Evolutionary conservation across 2,888 invertebrate species (phyloP).

Genomic region (Latrodectus elegans): DNA sequence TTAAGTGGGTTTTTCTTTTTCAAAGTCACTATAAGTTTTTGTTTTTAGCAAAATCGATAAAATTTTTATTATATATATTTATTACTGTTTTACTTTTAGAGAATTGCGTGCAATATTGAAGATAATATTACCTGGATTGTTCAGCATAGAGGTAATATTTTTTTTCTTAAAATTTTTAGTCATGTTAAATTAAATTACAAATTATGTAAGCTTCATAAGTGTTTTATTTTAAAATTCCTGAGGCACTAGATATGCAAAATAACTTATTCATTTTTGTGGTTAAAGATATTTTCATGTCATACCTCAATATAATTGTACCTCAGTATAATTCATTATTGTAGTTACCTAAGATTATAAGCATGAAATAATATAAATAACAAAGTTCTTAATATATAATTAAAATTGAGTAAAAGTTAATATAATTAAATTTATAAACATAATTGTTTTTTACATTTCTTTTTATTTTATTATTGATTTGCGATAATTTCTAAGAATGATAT

Average conservation of each 20-base stretch:
- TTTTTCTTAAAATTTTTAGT: not conserved
- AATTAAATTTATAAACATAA: no score
- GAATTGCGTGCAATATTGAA: conserved; percentile 56
- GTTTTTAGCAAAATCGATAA: not conserved
- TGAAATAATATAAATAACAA: no score
- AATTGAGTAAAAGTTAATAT: no score
- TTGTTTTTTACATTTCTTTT: no score
- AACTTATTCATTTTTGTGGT: not conserved
- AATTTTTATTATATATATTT: not conserved
- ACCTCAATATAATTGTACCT: no score
- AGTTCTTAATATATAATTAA: no score
- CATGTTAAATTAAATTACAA: no score
- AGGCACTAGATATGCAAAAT: not conserved
- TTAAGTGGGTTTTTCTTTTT: conserved; percentile 41
- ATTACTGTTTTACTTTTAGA: conserved; percentile 30
- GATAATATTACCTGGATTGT: conserved; percentile 66
- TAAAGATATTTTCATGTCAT: not conserved
- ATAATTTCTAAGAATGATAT: no score
- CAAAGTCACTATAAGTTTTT: not conserved
- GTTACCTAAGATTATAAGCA: no score
- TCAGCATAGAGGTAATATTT: conserved; percentile 53
- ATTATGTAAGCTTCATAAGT: no score
- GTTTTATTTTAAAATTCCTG: not conserved
- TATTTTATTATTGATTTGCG: no score
- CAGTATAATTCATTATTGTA: no score